Evolutionary conservation across 1,140 invertebrate genomes (phyloP), one percentile per base, ranked within the genome.

Genomic region (Drosophila varians): DNA sequence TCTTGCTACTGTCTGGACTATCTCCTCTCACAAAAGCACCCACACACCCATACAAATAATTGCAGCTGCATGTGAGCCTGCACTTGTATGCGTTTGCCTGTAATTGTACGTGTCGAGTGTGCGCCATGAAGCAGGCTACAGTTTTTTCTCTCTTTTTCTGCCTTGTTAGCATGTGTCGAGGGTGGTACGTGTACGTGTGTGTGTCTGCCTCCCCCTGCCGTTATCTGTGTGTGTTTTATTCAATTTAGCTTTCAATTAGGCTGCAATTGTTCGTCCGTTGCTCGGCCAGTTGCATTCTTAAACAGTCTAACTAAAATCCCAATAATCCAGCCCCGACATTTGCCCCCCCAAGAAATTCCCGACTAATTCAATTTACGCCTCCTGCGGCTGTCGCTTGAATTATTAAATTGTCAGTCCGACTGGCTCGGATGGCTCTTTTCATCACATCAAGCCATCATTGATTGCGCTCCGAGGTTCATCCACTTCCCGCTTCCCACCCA

Each of bases 161-260:
- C 56, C 79, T 86, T 87, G 80, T 86, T 86, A 87, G 77, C 82
- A 77, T 77, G 82, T 71, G 72, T 68, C 57, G 60, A 68, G 55
- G 23, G 56, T n/a, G 43, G 42, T 43, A 19, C 11, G n/a, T n/a
- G 3, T 0, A 14, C n/a, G 14, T 62, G 46, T 45, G 34, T 42
- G 23, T 8, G 6, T 52, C 5, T 46, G 36, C 51, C 23, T 48
- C 11, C 18, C 23, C 18, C 23, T 23, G 25, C 34, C n/a, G 40
- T 8, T 31, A 25, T 55, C 40, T 68, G 55, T 61, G 43, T 61
- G 60, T 69, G 64, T 83, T 86, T 87, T 87, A 87, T 87, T 87
- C 77, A 87, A 87, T 87, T 87, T 87, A 87, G 82, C 82, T 87
- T 87, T 87, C 82, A 87, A 87, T 87, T 87, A 87, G 82, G 74